These are phyloP conservation scores for Sisyra terminalis DNA, from an alignment of 2,888 invertebrate species.

Conservation along the genomic window DNA sequence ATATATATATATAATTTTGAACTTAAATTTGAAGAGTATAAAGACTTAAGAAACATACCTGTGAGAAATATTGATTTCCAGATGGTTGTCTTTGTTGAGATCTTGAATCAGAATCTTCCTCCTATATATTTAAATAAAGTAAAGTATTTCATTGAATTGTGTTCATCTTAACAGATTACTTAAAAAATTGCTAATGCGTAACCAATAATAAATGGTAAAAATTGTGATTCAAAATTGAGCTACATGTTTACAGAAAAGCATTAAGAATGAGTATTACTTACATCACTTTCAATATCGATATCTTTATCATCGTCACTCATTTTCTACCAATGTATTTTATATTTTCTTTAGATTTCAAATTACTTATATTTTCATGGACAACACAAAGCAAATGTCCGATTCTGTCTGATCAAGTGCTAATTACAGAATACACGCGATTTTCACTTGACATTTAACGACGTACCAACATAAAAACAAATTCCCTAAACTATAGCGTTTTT, in stretches of 20 bases:
- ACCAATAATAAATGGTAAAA: slow-evolving; percentile 8
- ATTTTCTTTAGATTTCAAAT: background rate
- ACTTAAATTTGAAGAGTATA: background rate
- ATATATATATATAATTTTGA: slow-evolving; percentile 4
- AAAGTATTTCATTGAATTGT: background rate
- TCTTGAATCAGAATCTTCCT: slow-evolving; percentile 63
- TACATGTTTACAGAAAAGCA: slow-evolving; percentile 10
- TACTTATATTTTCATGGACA: too few relatives aligned
- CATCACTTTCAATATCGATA: slow-evolving; percentile 91
- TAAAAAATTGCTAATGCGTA: slow-evolving; percentile 4
- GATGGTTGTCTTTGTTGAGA: slow-evolving; percentile 43
- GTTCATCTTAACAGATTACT: background rate
- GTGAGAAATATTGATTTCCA: slow-evolving; percentile 57
- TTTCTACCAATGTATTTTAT: slow-evolving; percentile 13
- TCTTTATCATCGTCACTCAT: slow-evolving; percentile 95
- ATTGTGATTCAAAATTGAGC: too few relatives aligned
- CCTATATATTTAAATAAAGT: slow-evolving; percentile 33
- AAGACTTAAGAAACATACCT: slow-evolving; percentile 32
- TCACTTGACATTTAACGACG: too few relatives aligned
- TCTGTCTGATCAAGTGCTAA: too few relatives aligned
- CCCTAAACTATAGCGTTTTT: too few relatives aligned
- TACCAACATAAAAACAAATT: too few relatives aligned
- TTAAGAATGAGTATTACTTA: slow-evolving; percentile 34
- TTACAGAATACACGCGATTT: too few relatives aligned
- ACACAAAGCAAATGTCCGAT: too few relatives aligned